Conservation (phyloP, 1,140 invertebrate genomes). For the Drosophila seguyi region DNA sequence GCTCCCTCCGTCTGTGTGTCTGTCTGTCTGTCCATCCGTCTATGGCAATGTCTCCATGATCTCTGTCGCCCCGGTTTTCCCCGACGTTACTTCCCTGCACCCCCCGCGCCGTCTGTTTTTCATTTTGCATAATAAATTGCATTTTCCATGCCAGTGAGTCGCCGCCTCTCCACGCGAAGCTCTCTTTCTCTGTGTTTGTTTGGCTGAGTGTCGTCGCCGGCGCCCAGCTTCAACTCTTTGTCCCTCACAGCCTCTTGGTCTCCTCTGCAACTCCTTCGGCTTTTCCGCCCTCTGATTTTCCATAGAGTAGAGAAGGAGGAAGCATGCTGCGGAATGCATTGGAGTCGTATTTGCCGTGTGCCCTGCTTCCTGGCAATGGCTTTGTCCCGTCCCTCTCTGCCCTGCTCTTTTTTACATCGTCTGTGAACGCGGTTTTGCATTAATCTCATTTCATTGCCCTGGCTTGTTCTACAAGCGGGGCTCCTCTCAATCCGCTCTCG, state of each 20-base stretch:
- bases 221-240: conserved; percentile 24
- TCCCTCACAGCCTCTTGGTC: neutral
- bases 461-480: conserved; percentile 28
- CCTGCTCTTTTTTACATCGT: conserved; percentile 67
- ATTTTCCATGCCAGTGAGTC: conserved; percentile 80
- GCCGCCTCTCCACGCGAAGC: conserved; percentile 26
- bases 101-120: conserved; percentile 61
- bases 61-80: conserved; percentile 29
- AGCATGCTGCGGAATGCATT: conserved; percentile 47
- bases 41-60: conserved; percentile 62
- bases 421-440: conserved; percentile 73
- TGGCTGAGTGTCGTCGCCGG: conserved; percentile 44
- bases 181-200: conserved; percentile 46
- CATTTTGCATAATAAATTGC: conserved; percentile 84
- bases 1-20: conserved; percentile 15
- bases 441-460: conserved; percentile 80
- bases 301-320: neutral
- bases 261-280: conserved; percentile 1
- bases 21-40: conserved; percentile 18
- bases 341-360: conserved; percentile 64
- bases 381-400: conserved; percentile 6
- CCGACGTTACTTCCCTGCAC: neutral
- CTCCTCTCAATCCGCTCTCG: conserved; percentile 18
- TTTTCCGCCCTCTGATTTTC: neutral
- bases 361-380: conserved; percentile 6